Evolutionary conservation across 2,888 invertebrate genomes (phyloP).

Genomic region (Thereva unica): DNA sequence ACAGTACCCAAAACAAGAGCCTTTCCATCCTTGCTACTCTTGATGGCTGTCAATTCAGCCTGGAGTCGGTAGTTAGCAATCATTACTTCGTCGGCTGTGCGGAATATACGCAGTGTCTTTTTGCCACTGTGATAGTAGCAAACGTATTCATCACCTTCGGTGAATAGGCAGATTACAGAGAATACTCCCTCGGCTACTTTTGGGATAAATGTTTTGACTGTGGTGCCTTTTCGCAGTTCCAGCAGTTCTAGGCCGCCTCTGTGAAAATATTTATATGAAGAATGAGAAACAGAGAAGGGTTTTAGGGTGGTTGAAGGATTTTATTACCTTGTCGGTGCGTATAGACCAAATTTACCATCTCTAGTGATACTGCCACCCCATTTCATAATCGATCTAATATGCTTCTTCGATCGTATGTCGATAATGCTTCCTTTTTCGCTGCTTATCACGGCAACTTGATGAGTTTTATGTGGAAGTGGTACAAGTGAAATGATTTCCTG

Average conservation of each 20-base stretch:
- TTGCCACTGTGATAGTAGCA: slow-evolving; percentile 96
- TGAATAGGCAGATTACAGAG: slow-evolving; percentile 92
- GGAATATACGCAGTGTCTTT: slow-evolving; percentile 90
- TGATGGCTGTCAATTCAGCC: slow-evolving; percentile 85
- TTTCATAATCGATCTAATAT: slow-evolving; percentile 82
- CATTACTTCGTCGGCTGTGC: slow-evolving; percentile 86
- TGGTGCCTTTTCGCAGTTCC: slow-evolving; percentile 87
- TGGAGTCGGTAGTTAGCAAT: slow-evolving; percentile 92
- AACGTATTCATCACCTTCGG: slow-evolving; percentile 91
- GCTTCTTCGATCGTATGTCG: slow-evolving; percentile 86
- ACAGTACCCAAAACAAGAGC: slow-evolving; percentile 87
- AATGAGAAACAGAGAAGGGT: neutral
- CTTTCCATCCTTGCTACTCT: slow-evolving; percentile 74
- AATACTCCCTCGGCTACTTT: slow-evolving; percentile 97
- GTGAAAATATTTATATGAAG: slow-evolving; percentile 43
- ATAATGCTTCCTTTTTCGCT: slow-evolving; percentile 88
- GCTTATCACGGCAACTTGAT: slow-evolving; percentile 86
- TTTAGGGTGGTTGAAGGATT: slow-evolving; percentile 2
- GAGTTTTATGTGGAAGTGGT: slow-evolving; percentile 81
- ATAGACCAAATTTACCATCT: slow-evolving; percentile 88
- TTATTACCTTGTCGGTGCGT: slow-evolving; percentile 77
- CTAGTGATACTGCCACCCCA: slow-evolving; percentile 90
- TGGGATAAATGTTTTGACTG: slow-evolving; percentile 87
- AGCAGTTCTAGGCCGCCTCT: slow-evolving; percentile 92
- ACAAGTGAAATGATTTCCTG: slow-evolving; percentile 74